These are phyloP conservation scores for Mesochorus sp. DNA, from an alignment of 2,888 invertebrate genomes.

Conservation along the genomic window DNA sequence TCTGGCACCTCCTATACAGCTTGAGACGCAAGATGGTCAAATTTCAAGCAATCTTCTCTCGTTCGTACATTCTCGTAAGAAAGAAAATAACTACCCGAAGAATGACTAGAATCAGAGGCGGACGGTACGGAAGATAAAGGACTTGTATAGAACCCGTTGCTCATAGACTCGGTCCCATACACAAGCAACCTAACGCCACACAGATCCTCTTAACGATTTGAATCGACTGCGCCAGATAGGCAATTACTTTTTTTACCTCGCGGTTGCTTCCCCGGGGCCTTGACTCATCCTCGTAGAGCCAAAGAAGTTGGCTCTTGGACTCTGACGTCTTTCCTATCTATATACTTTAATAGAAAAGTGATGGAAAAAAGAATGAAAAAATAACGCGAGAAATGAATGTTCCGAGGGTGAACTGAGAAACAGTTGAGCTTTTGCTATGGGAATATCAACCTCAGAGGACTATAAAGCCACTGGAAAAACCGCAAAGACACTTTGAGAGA, in stretches of 20 bases:
- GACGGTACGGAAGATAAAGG: background rate
- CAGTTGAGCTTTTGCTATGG: background rate
- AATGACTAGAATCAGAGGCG: conserved; percentile 55
- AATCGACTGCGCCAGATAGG: conserved; percentile 52
- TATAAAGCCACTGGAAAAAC: background rate
- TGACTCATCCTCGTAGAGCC: conserved; percentile 7
- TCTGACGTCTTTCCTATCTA: conserved; percentile 2
- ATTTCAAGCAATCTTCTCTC: conserved; percentile 38
- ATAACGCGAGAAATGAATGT: conserved; percentile 15
- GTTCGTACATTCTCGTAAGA: conserved; percentile 21
- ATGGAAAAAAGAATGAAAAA: background rate
- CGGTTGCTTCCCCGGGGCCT: background rate
- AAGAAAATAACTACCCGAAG: conserved; percentile 49
- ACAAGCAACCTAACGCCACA: conserved; percentile 26
- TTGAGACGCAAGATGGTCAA: conserved; percentile 6
- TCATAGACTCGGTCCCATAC: conserved; percentile 2
- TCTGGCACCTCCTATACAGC: too few relatives aligned
- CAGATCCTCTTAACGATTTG: conserved; percentile 51
- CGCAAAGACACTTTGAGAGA: conserved; percentile 1
- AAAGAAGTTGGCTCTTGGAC: background rate
- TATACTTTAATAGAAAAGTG: background rate
- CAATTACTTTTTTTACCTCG: conserved; percentile 44
- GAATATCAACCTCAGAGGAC: conserved; percentile 13
- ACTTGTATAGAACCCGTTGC: conserved; percentile 26
- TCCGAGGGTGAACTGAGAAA: background rate